These are phyloP conservation scores for Zaprionus davidi DNA, from an alignment of 1,140 invertebrate species.

Conservation along the genomic window DNA sequence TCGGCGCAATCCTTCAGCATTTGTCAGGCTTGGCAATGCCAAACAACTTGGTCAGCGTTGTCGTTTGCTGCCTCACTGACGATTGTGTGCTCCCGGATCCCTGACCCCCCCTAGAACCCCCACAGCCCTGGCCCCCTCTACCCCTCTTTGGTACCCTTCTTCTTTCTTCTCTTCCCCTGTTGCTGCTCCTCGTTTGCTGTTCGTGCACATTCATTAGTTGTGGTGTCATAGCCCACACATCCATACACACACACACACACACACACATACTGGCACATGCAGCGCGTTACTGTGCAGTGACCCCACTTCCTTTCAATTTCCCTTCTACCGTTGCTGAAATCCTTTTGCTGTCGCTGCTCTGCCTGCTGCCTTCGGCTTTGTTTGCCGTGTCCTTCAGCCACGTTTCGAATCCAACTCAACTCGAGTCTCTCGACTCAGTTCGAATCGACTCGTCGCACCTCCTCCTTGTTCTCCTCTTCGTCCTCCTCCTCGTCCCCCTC, in stretches of 20 bases:
- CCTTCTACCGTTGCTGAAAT: slow-evolving; percentile 34
- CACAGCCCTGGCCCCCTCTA: not conserved
- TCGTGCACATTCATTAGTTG: slow-evolving; percentile 67
- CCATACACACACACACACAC: slow-evolving; percentile 7
- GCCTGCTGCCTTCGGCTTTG: slow-evolving; percentile 26
- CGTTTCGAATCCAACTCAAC: slow-evolving; percentile 39
- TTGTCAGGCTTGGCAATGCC: slow-evolving; percentile 57
- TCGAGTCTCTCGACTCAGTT: slow-evolving; percentile 18
- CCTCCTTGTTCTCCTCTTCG: not conserved
- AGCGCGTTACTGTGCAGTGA: slow-evolving; percentile 60
- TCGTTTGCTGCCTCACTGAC: slow-evolving; percentile 43
- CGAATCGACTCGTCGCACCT: slow-evolving; percentile 36
- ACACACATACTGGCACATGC: not conserved
- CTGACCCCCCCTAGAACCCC: not conserved
- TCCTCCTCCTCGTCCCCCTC: not conserved
- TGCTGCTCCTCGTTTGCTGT: slow-evolving; percentile 27
- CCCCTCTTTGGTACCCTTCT: not conserved
- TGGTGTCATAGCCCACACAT: slow-evolving; percentile 57
- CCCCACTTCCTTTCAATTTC: slow-evolving; percentile 64
- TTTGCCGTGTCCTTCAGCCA: slow-evolving; percentile 47
- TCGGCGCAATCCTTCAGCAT: slow-evolving; percentile 39
- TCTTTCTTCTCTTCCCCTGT: not conserved
- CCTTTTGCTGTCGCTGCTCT: slow-evolving; percentile 34
- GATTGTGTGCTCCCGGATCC: slow-evolving; percentile 24
- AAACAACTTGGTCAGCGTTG: slow-evolving; percentile 50